Base-by-base conservation (phyloP, 37 sponge, comb jelly and placozoan genomes). In the Dysidea cf. avara region DNA sequence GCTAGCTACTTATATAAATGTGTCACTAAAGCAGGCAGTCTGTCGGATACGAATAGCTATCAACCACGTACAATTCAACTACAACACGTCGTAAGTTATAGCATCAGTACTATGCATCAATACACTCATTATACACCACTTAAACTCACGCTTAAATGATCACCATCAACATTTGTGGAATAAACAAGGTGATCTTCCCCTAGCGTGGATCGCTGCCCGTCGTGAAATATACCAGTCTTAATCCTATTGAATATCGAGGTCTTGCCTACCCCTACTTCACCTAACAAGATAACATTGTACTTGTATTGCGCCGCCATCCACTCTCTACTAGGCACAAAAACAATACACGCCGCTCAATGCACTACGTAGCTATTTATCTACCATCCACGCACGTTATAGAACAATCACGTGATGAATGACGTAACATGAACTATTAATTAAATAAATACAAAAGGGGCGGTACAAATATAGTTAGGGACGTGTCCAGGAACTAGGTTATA, bases 191-290 rank as follows among this genome's bases (percentile, higher is more conserved):
- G 30, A 38, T 75, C 76, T 13, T 25, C 31, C 16, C 76, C 76
- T 2, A 34, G 53, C 76, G 47, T 31, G 3, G 76, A 49, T 24
- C 47, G 12, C 40, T 61, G 43, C 3, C 38, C 18, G 0, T 26
- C 38, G 26, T 21, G 4, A 62, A 75, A 75, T 51, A 0, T 25
- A 28, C 56, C 64, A 17, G 34, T 56, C 47, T 62, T 75, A 20
- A 75, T 63, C 3, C 76, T n/a, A 4, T 22, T 60, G 28, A 71
- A 71, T 6, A 71, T 21, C 0, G 71, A 71, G 20, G 71, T 71
- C 22, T 71, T 71, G 9, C 71, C 71, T 21, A 71, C 71, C 2
- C 71, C 56, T 54, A 40, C 47, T 3, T 71, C 55, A 7, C 71
- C 71, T 21, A 71, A 34, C 30, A 71, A 28, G 12, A 71, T 55